These are phyloP conservation scores for Lutjanus argentimaculatus DNA, from an alignment of 2,797 vertebrate genomes.

Conservation along the genomic window DNA sequence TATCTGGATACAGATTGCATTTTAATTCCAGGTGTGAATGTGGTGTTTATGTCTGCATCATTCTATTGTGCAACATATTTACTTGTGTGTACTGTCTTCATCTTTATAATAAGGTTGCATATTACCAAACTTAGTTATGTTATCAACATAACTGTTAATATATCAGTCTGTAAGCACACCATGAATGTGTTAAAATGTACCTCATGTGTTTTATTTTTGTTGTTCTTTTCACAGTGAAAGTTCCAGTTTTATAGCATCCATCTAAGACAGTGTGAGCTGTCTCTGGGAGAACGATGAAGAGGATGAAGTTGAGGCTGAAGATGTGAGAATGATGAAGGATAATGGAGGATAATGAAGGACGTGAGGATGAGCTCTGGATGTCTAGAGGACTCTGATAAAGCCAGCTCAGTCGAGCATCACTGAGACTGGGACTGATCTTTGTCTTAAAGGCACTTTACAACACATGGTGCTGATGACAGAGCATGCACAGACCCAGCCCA, in stretches of 20 bases:
- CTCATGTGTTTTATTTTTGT: slow-evolving; percentile 19
- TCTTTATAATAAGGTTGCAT: background rate
- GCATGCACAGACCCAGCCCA: slow-evolving; percentile 57
- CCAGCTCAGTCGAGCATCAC: slow-evolving; percentile 42
- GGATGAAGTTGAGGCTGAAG: slow-evolving; percentile 48
- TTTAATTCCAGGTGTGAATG: too few relatives aligned
- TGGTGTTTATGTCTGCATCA: background rate
- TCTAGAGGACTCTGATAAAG: slow-evolving; percentile 61
- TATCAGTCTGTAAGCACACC: background rate
- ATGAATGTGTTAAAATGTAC: background rate
- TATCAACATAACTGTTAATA: background rate
- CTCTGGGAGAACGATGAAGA: slow-evolving; percentile 53
- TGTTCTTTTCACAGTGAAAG: slow-evolving; percentile 69
- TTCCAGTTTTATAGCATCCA: slow-evolving; percentile 85
- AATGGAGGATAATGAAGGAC: slow-evolving; percentile 42
- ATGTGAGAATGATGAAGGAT: slow-evolving; percentile 49
- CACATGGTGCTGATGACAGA: slow-evolving; percentile 62
- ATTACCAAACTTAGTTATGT: background rate
- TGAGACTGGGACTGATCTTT: slow-evolving; percentile 57
- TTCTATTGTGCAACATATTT: background rate
- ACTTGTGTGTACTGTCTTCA: background rate
- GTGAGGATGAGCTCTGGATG: slow-evolving; percentile 38
- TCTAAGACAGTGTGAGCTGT: slow-evolving; percentile 39
- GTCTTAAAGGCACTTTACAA: slow-evolving; percentile 74
- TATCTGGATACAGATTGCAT: too few relatives aligned